Evolutionary conservation across 2,888 invertebrate genomes (phyloP), one percentile per base, ranked within the genome.

Genomic region (Cylindroiulus punctatus): DNA sequence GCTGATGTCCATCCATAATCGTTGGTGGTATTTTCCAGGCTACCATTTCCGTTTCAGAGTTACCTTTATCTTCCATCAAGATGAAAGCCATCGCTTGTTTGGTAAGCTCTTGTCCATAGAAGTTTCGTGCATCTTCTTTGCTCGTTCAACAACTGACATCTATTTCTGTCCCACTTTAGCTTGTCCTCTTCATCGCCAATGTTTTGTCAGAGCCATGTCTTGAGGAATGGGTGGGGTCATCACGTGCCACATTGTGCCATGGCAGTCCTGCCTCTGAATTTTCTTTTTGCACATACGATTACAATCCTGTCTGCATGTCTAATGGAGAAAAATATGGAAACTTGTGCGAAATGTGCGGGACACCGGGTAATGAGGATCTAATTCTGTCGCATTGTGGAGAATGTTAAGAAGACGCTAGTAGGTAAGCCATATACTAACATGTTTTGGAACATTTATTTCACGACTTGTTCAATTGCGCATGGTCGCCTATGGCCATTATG

Each of bases 281-380:
- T 3, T 26, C 22, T 30, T 2, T 1, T 14, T 76, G 76, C 22
- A 14, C 76, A 0, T 76, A 76, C 14, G 76, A 76, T 30, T 76
- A 76, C 30, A 30, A 30, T 76, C 76, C 76, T 40, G 36, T 83
- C 40, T 83, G 83, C 83, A 83, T 40, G 83, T 83, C 83, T n/a
- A 14, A 83, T 83, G 40, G 40, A 1, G n/a, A 42, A 8, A 0
- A 4, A 4, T 82, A 83, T 19, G 3, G 17, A n/a, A 83, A 83
- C 83, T 7, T 83, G 40, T 83, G 83, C 83, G 26, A 42, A 0
- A 36, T 83, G 40, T 83, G 83, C 44, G 2, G 1, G n/a, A 5
- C 32, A 40, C 36, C 10, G 10, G 14, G 22, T 30, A 0, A 76
- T 14, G 14, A 22, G 14, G 30, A 10, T 26, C 2, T 76, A 30